Conservation (phyloP, 2,888 invertebrate species). For the Chydorus sphaericus region DNA sequence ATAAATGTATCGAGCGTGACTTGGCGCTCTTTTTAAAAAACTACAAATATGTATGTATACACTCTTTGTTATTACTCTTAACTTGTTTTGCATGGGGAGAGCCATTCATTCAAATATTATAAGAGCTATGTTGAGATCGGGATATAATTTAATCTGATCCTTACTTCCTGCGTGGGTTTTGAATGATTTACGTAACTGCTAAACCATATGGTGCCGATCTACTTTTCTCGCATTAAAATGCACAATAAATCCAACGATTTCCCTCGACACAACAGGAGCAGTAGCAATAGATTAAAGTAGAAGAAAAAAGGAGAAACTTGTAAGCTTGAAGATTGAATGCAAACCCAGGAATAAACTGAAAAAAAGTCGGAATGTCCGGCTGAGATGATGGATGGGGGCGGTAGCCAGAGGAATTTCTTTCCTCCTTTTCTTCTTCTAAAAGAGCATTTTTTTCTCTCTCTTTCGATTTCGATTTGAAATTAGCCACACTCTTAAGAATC, state of each 20-base stretch:
- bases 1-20: too few relatives aligned
- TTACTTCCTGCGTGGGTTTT: background rate
- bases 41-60: too few relatives aligned
- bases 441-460: background rate
- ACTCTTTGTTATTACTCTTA: too few relatives aligned
- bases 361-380: background rate
- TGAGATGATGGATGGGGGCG: constrained; percentile 1
- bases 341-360: background rate
- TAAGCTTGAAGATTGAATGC: background rate
- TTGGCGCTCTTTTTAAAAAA: too few relatives aligned
- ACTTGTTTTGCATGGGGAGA: too few relatives aligned
- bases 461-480: too few relatives aligned
- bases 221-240: background rate
- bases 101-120: too few relatives aligned
- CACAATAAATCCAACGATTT: background rate
- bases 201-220: background rate
- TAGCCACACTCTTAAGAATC: too few relatives aligned
- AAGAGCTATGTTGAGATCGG: too few relatives aligned
- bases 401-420: background rate
- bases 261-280: background rate
- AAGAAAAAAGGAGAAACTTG: background rate
- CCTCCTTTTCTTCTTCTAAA: too few relatives aligned
- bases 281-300: background rate
- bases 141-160: background rate
- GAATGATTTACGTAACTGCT: background rate